Percentiles rank a stretch among this genome's conserved stretches.
These are phyloP conservation scores for Dione vanillae DNA, from an alignment of 2,888 invertebrate species.

Conservation along the genomic window DNA sequence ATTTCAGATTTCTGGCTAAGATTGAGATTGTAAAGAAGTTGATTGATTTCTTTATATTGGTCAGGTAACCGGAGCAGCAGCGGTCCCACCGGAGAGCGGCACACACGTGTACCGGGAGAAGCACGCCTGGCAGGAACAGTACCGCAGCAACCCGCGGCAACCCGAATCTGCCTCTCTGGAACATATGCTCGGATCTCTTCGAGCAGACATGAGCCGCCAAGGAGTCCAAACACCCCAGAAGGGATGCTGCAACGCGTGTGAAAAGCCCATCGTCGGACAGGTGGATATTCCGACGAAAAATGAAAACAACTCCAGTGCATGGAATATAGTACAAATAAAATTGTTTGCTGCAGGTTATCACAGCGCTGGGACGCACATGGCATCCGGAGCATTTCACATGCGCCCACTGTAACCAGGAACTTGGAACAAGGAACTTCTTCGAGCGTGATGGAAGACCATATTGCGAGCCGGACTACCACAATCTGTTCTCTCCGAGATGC, in stretches of 20 bases:
- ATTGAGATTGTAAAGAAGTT: conserved; percentile 28
- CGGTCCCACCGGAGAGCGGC: conserved; percentile 68
- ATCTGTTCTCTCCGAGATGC: conserved; percentile 98
- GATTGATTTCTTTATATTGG: conserved; percentile 33
- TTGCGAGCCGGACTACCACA: conserved; percentile 99
- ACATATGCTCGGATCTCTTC: conserved; percentile 96
- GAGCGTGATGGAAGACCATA: conserved; percentile 98
- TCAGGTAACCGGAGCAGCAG: conserved; percentile 72
- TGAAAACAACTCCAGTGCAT: conserved; percentile 1
- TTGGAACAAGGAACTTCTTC: conserved; percentile 99
- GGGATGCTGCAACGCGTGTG: conserved; percentile 99
- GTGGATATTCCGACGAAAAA: conserved; percentile 63
- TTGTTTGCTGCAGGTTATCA: conserved; percentile 87
- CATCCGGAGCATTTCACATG: conserved; percentile 99
- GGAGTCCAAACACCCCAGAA: conserved; percentile 99
- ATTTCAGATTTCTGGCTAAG: conserved; percentile 26
- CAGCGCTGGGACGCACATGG: conserved; percentile 99
- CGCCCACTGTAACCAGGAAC: conserved; percentile 97
- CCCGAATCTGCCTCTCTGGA: conserved; percentile 85
- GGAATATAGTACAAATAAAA: conserved; percentile 38
- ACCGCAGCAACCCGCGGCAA: conserved; percentile 81
- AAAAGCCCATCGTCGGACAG: conserved; percentile 99
- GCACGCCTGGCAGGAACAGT: conserved; percentile 82
- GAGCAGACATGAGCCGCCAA: conserved; percentile 99
- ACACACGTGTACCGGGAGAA: conserved; percentile 87